Base-by-base conservation (phyloP, 2,113 vertebrate species). In the Chroicocephalus ridibundus region DNA sequence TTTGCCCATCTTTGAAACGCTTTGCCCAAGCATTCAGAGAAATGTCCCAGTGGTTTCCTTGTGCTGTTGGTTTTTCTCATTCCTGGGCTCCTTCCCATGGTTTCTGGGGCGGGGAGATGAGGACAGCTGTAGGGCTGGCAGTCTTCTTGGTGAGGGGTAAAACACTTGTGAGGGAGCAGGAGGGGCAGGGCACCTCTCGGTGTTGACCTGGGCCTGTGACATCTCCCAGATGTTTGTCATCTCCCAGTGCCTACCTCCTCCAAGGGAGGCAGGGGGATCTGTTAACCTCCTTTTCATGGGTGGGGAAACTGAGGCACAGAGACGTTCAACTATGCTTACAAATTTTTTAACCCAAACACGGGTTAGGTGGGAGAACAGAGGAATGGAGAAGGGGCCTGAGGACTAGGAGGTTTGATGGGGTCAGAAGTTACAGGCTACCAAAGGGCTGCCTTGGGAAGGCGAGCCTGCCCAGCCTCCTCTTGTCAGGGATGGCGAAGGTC, bases 71-170 rank as follows among this genome's bases (percentile, higher is more conserved):
- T 64, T 81, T 92, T 34, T 71, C 38, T 54, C 36, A 80, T 32
- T 52, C 7, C 17, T 5, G 7, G 18, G 15, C 57, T 86, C n/a
- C 54, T 79, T 82, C 42, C 44, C 61, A 6, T 85, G 5, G 0
- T 25, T 80, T 13, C 60, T 89, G 42, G 29, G 6, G 21, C 0
- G 0, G 5, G 14, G 21, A 5, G 8, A 7, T 51, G 11, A 65
- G 24, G 60, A 34, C 2, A 0, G 68, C 21, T 55, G 38, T 47
- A 46, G 47, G 17, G 21, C 15, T 61, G 52, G 38, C 15, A n/a
- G 40, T 52, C 21, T 13, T 80, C 14, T 46, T 54, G 42, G 27
- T 44, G 60, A 55, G 31, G n/a, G 11, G 42, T 32, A 31, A 55
- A 86, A 80, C 13, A 8, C 22, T n/a, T 72, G 29, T 82, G 70